Conservation (phyloP, 2,888 invertebrate species). For the Tenthredo mesomela region DNA sequence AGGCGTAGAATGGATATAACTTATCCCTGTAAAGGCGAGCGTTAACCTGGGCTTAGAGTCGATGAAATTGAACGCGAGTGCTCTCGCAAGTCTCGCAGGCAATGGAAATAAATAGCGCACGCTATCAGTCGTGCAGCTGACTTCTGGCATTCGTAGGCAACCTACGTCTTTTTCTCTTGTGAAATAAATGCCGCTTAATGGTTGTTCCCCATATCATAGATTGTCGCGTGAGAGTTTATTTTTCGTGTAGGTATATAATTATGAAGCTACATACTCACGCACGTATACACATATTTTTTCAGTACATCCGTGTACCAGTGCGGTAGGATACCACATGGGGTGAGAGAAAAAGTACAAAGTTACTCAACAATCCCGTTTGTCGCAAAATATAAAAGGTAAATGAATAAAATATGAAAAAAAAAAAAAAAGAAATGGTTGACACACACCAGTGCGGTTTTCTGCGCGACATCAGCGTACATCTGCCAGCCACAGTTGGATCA, state of each 20-base stretch:
- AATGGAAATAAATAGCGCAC: slow-evolving; percentile 27
- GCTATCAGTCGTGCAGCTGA: slow-evolving; percentile 29
- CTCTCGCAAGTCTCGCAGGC: neutral
- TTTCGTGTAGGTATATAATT: slow-evolving; percentile 9
- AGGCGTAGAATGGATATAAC: slow-evolving; percentile 3
- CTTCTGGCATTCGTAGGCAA: slow-evolving; percentile 24
- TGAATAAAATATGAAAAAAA: neutral
- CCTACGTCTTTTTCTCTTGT: slow-evolving; percentile 35
- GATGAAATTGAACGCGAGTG: slow-evolving; percentile 25
- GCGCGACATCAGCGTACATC: neutral
- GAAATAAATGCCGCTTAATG: slow-evolving; percentile 27
- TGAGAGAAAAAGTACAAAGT: slow-evolving; percentile 8
- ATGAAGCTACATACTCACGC: neutral
- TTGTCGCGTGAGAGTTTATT: slow-evolving; percentile 39
- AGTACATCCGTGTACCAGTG: neutral
- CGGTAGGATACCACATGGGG: neutral
- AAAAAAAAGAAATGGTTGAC: neutral
- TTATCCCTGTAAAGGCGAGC: neutral
- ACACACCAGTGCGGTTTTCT: neutral
- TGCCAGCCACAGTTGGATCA: neutral
- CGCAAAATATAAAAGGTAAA: neutral
- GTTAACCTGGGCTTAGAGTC: neutral
- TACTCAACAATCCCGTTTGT: neutral
- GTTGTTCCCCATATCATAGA: slow-evolving; percentile 6
- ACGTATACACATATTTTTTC: neutral